Conservation (phyloP, 2,113 vertebrate species). For the Mionectes macconnelli region DNA sequence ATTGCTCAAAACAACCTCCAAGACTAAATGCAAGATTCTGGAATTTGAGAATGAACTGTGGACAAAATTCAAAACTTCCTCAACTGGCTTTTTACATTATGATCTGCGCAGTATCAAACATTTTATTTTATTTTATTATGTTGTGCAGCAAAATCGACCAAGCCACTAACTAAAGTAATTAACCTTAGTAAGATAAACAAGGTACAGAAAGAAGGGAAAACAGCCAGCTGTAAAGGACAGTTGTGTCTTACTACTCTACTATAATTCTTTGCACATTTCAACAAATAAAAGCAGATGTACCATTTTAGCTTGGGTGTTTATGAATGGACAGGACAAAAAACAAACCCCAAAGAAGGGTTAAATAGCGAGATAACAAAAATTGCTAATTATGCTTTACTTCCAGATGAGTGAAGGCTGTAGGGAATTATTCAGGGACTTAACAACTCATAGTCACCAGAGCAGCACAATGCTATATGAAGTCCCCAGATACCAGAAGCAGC, state of each 20-base stretch:
- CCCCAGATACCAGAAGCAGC: background rate
- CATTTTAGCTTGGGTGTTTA: background rate
- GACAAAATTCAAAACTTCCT: background rate
- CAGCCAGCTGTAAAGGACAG: background rate
- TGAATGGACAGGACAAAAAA: background rate
- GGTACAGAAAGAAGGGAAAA: background rate
- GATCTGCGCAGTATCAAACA: background rate
- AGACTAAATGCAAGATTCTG: background rate
- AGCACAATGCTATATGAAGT: background rate
- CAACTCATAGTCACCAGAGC: background rate
- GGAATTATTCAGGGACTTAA: background rate
- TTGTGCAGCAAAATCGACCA: background rate
- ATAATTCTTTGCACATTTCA: background rate
- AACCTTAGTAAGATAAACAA: background rate
- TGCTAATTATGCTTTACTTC: conserved; percentile 42
- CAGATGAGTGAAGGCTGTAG: conserved; percentile 11
- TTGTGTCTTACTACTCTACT: background rate
- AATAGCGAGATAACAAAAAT: background rate
- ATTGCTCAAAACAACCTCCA: background rate
- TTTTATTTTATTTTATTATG: background rate
- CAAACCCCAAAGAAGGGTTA: background rate
- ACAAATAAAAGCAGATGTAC: background rate
- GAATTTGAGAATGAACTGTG: background rate
- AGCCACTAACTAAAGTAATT: background rate
- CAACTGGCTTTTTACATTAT: background rate